Conservation (phyloP, 1,140 invertebrate species). For the Solenopsis fugax region DNA sequence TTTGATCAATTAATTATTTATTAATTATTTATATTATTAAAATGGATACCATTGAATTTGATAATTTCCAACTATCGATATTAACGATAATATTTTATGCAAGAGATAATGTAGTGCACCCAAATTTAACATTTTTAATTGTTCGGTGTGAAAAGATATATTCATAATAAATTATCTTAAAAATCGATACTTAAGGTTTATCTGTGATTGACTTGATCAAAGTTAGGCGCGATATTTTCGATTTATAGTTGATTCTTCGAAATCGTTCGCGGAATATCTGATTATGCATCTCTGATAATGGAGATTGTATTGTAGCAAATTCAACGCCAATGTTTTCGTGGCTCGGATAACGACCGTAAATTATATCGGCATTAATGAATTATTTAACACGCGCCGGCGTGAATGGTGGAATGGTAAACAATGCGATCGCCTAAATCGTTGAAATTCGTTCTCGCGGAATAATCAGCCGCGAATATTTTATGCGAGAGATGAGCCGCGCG, state of each 20-base stretch:
- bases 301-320: conserved; percentile 39
- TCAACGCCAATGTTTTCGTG: background rate
- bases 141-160: background rate
- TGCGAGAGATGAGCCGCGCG: conserved; percentile 26
- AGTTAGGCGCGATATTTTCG: background rate
- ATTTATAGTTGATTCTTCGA: background rate
- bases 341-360: conserved; percentile 49
- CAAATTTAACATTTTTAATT: background rate
- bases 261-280: conserved; percentile 23
- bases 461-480: conserved; percentile 55
- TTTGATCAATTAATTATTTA: conserved; percentile 10
- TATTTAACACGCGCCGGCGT: conserved; percentile 50
- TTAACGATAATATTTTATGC: background rate
- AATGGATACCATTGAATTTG: background rate
- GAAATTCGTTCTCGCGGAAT: conserved; percentile 51
- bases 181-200: background rate
- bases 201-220: background rate
- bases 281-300: conserved; percentile 24
- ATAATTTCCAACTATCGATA: background rate
- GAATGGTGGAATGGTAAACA: conserved; percentile 55
- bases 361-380: conserved; percentile 55
- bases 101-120: background rate
- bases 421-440: conserved; percentile 33
- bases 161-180: conserved; percentile 2
- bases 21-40: background rate